These are phyloP conservation scores for Hydroisotoma schaefferi DNA, from an alignment of 2,888 invertebrate species.

Conservation along the genomic window DNA sequence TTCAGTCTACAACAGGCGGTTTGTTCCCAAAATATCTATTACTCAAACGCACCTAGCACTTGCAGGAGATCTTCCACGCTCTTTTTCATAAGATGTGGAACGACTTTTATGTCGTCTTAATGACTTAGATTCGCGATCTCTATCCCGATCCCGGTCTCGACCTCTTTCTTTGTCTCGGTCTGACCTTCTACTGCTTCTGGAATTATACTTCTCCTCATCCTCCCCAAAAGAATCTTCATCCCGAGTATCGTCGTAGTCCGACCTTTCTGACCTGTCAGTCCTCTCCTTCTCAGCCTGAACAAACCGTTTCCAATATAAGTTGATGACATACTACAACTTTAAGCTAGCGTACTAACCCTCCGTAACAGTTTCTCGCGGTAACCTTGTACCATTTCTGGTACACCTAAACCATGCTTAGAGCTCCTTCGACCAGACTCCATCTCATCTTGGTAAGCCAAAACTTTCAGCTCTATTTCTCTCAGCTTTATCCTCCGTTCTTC, in stretches of 20 bases:
- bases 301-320: background rate
- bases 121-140: background rate
- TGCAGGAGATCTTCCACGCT: conserved; percentile 9
- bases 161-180: background rate
- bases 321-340: background rate
- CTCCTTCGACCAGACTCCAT: conserved; percentile 78
- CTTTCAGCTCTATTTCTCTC: conserved; percentile 91
- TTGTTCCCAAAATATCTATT: no score
- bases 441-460: conserved; percentile 93
- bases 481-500: conserved; percentile 70
- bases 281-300: background rate
- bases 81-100: background rate
- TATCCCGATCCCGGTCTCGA: background rate
- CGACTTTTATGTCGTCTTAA: conserved; percentile 1
- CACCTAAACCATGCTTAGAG: conserved; percentile 68
- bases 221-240: background rate
- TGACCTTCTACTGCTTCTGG: background rate
- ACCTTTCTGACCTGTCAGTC: no score
- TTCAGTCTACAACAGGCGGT: background rate
- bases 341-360: background rate
- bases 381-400: conserved; percentile 81
- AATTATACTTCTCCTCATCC: background rate
- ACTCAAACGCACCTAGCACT: conserved; percentile 21
- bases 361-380: conserved; percentile 78
- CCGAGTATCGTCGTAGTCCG: background rate